phyloP scores from a whole-genome alignment of 2,888 invertebrate genomes.

The Epicampocera succincta region DNA sequence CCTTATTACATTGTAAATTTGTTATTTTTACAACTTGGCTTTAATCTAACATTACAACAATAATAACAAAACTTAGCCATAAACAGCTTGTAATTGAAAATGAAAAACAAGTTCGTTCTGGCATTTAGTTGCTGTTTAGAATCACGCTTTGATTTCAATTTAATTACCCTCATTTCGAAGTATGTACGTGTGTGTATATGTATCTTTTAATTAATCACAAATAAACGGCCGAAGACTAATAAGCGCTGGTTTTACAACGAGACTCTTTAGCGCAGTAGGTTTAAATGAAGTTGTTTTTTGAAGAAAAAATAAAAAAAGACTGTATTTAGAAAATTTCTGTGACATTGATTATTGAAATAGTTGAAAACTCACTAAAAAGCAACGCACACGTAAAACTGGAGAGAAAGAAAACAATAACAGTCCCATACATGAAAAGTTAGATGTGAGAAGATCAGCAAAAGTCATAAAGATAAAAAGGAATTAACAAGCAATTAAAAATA shows the following conservation, averaged over 20 bases:
- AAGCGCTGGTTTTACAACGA: too few species aligned
- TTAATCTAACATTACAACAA: too few species aligned
- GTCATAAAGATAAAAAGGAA: constrained; percentile 2
- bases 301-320: not conserved
- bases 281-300: not conserved
- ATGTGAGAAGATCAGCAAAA: constrained; percentile 31
- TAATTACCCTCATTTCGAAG: not conserved
- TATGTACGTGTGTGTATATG: too few species aligned
- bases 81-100: too few species aligned
- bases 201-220: not conserved
- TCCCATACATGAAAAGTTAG: not conserved
- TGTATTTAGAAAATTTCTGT: constrained; percentile 19
- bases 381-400: not conserved
- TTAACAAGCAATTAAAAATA: constrained; percentile 28
- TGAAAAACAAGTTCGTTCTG: too few species aligned
- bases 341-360: constrained; percentile 37
- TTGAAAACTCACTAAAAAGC: constrained; percentile 8
- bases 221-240: not conserved
- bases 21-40: too few species aligned
- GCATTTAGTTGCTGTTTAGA: too few species aligned
- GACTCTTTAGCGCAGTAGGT: too few species aligned
- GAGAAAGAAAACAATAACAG: not conserved
- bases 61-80: too few species aligned
- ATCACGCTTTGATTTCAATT: too few species aligned
- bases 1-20: too few species aligned